phyloP scores from a whole-genome alignment of 2,888 invertebrate genomes.

The Hesperia comma region DNA sequence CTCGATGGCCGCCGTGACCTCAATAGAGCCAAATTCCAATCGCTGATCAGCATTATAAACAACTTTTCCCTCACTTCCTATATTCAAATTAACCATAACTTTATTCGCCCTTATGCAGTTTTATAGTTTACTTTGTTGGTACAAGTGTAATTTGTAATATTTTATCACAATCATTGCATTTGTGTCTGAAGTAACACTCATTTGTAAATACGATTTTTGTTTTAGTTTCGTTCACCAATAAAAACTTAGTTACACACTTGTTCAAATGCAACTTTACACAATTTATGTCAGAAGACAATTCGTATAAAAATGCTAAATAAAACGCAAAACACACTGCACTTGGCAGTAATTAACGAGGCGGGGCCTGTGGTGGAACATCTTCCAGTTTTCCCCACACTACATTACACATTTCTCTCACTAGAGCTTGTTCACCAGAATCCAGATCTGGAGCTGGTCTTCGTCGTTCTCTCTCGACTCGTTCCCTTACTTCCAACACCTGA shows the following conservation, averaged over 20 bases:
- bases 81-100: constrained; percentile 12
- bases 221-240: too few relatives aligned
- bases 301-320: too few relatives aligned
- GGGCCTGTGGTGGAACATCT: constrained; percentile 88
- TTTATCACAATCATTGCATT: too few relatives aligned
- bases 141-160: too few relatives aligned
- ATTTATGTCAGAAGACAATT: neutral
- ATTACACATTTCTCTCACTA: constrained; percentile 98
- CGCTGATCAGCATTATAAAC: constrained; percentile 56
- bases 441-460: constrained; percentile 85
- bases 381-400: constrained; percentile 96
- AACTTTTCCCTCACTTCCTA: constrained; percentile 53
- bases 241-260: too few relatives aligned
- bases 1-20: constrained; percentile 68
- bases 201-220: too few relatives aligned
- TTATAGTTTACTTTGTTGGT: neutral
- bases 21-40: constrained; percentile 74
- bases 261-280: too few relatives aligned
- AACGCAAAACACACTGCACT: neutral
- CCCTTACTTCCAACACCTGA: constrained; percentile 95
- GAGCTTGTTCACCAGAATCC: constrained; percentile 95
- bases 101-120: neutral
- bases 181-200: too few relatives aligned
- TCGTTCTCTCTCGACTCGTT: constrained; percentile 91
- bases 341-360: constrained; percentile 59